Evolutionary conservation across 1,140 invertebrate genomes (phyloP), one percentile per base, ranked within the genome.

Genomic region (Campoletis sonorensis): DNA sequence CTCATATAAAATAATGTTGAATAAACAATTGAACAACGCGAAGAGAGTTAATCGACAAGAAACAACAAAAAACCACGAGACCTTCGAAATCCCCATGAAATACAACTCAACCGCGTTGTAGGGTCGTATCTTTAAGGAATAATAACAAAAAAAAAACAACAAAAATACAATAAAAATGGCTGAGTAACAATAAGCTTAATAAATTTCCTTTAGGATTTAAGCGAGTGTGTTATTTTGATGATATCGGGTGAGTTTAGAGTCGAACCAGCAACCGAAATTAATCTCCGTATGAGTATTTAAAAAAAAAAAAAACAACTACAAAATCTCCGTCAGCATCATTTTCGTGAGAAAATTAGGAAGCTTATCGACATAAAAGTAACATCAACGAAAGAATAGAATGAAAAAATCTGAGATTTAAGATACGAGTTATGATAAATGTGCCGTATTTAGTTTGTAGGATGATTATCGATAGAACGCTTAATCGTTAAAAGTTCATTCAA

Each of bases 61-160:
- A 72, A 72, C 21, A 72, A 26, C 21, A 72, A 33, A 33, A 72
- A 11, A 72, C 70, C 30, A 30, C 70, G 40, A 72, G 70, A 37
- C 30, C 26, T 37, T 27, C 30, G 27, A 72, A 16, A 72, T 13
- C 13, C 27, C 40, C 40, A 21, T 33, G 21, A 37, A 72, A 4
- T 11, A 72, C 40, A 33, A n/a, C 26, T n/a, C 16, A 21, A 72
- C 7, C 40, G 40, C 40, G 40, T 30, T 37, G 70, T 30, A 72
- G 21, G 70, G 40, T 33, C 0, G 16, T 30, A 58, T 37, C 30
- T n/a, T 16, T 72, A 72, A 30, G 8, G 11, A 21, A n/a, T n/a
- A n/a, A n/a, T n/a, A n/a, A n/a, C n/a, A n/a, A n/a, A n/a, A n/a
- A n/a, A n/a, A n/a, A n/a, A n/a, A n/a, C n/a, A n/a, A n/a, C n/a